Evolutionary conservation across 2,888 invertebrate genomes (phyloP), one percentile per base, ranked within the genome.

Genomic region (Kryphioiulus occultus): DNA sequence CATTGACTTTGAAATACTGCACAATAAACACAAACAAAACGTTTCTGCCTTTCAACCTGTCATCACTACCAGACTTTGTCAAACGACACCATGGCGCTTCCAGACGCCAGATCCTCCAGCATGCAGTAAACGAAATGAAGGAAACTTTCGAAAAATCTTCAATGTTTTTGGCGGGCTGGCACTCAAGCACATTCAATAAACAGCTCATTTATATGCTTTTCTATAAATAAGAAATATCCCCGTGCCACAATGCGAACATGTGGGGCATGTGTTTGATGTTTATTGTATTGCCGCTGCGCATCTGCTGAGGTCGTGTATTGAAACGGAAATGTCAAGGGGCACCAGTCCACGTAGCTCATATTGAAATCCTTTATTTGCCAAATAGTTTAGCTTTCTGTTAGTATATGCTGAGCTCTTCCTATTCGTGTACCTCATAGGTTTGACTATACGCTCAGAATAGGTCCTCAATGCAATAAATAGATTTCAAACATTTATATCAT

Each of bases 1-100:
- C 78, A 78, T 78, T 78, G 78, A 78, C 78, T 78, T 78, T 78
- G 78, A 78, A 78, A 78, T 78, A 78, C 17, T 15, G 15, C 30
- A 30, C 30, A 15, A 30, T 78, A 15, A 78, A 78, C 30, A 30
- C 12, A 30, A 78, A 17, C 78, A 30, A 15, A 78, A 32, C 78
- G 17, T 17, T 30, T 30, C 78, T 78, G 78, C 78, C 30, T 12
- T 78, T 30, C 78, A 78, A 78, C 30, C 30, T 78, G 30, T 32
- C 78, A 78, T 30, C 78, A 78, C 30, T 9, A 0, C 15, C 78
- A 17, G 30, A 26, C 12, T 22, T 68, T 68, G 68, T 22, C 68
- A 68, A 68, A 68, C 68, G 68, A 53, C n/a, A n/a, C n/a, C 19
- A 12, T 22, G 22, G n/a, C 59, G 59, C 10, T 22, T n/a, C 59